Base-by-base conservation (phyloP, 2,797 vertebrate species). In the Morelia viridis region DNA sequence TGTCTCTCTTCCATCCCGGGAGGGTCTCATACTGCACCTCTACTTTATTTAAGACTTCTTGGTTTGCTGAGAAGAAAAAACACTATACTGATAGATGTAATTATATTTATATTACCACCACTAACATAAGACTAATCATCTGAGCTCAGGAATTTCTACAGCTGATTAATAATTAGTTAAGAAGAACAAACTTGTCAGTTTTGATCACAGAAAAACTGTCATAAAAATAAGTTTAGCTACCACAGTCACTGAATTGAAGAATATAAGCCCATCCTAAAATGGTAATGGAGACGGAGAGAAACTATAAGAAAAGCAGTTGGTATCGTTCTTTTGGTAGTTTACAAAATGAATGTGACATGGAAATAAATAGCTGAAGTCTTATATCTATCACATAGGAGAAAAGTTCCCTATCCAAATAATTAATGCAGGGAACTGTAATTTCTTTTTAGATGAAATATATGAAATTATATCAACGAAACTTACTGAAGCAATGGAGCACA, bases 21-120 rank as follows among this genome's bases (percentile, higher is more conserved):
- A 99, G 97, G 57, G 98, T 99, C 96, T 98, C 98, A 89, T 99
- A 99, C 93, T 99, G 97, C 94, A 99, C 99, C 94, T 99, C 98
- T 90, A 99, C 98, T 93, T 98, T 98, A 94, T 99, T 99, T 97
- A 99, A 97, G 96, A 99, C 98, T 97, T 99, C 99, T 60, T 99
- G 99, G 97, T 99, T 99, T 96, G 99, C 99, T 99, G 92, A 80
- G 94, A 96, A 83, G 80, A 93, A 96, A 94, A 96, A 71, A 22
- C 1, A 4, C 10, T 41, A 19, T 31, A 83, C 62, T 71, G 15
- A 62, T 64, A 13, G 13, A 88, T 24, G 9, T 84, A 50, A 65
- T n/a, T 88, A 15, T 28, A 85, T 58, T 85, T 85, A n/a, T 68
- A 60, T 26, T 62, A 35, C 13, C 56, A 31, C 17, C 11, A 68